Base-by-base conservation (phyloP, 2,888 invertebrate genomes). In the Dasypolia templi region DNA sequence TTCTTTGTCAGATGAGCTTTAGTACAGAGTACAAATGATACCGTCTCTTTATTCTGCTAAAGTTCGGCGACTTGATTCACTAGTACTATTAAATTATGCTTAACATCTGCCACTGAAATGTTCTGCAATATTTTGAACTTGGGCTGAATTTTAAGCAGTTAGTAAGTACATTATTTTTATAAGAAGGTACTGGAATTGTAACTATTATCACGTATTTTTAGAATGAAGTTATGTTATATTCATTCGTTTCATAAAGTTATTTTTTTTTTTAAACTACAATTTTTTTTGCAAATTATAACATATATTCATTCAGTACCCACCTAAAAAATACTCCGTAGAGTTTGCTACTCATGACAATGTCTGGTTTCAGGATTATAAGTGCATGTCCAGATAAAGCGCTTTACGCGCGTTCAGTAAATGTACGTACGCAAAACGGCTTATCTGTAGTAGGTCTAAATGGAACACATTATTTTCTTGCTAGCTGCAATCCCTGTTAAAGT, bases 1-100 rank as follows among this genome's bases (percentile, higher is more conserved):
- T 85, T 81, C 86, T 88, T 85, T 72, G 80, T 73, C 65, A 65
- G 74, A 84, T 84, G 76, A 86, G 87, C 86, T 90, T 86, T 76
- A 81, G 84, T 80, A 69, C 63, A n/a, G 72, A 78, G 83, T 82
- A 75, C 76, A 76, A 86, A 81, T 85, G 75, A 84, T 79, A 83
- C 75, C 56, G 61, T 72, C 73, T 69, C 77, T 79, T 84, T 83
- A 75, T 88, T 75, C 83, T 32, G 49, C 58, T 72, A 79, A 85
- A 86, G 83, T 83, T 84, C 80, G 72, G 77, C 72, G 83, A 83
- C 81, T 86, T 75, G 61, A 75, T 82, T 83, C 80, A 83, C 69
- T 82, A 72, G 80, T 79, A 74, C 77, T 81, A 73, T 85, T 79
- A 84, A 86, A 86, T 84, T 79, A 86, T 84, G 74, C 86, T 82